Base-by-base conservation (phyloP, 2,888 invertebrate genomes). In the Idaea straminata region DNA sequence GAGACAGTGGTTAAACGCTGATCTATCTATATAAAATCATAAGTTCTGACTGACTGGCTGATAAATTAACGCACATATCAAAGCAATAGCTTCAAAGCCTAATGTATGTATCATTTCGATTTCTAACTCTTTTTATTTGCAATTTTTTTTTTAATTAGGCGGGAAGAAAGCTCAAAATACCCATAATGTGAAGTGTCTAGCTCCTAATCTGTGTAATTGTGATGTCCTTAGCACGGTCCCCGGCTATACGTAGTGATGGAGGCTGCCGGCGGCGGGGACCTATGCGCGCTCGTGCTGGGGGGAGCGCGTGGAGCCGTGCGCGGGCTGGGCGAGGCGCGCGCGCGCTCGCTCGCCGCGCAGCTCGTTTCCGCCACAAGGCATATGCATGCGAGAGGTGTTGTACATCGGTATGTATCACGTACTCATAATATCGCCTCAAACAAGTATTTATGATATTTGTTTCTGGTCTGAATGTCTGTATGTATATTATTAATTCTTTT, bases 221-320 rank as follows among this genome's bases (percentile, higher is more conserved):
- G 35, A n/a, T 65, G n/a, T 62, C 7, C 4, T 38, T 85, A 96
- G 95, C 94, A 95, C 77, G 95, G 95, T 36, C 94, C 95, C 15
- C 90, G 95, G 36, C 95, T 96, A 82, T 96, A 96, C 86, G 93
- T 96, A 79, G 95, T 96, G 77, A 95, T 95, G 85, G 96, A 96
- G 86, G 93, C 95, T 74, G 95, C 95, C 15, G 91, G 94, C 62
- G 96, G 96, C 64, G 96, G 96, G 15, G 96, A 96, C 86, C 93
- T 96, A 70, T 95, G 95, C 84, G 89, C 96, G 74, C 94, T 93
- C 80, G 95, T 94, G 75, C 96, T 95, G 69, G 93, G 92, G 64
- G 95, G 94, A 62, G 95, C 94, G 62, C 96, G 93, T 74, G 94
- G 93, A 71, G 89, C 69, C 93, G 91, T 83, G 92, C 75, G 94